Evolutionary conservation across 2,888 invertebrate genomes (phyloP), one percentile per base, ranked within the genome.

Genomic region (Agapostemon virescens): DNA sequence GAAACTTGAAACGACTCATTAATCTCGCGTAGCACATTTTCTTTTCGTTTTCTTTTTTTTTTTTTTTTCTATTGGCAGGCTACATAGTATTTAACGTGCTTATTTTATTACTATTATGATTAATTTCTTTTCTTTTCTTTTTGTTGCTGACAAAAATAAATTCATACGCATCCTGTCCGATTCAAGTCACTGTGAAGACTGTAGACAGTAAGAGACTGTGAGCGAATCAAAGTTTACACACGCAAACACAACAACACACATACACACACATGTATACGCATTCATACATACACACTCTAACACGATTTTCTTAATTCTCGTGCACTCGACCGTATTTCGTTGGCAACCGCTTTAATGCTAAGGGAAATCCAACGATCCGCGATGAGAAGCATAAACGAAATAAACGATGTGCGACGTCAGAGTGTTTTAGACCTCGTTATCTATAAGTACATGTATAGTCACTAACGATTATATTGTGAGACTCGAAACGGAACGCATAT

Each of bases 111-210:
- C 69, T 74, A 78, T 75, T 77, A 42, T 61, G 42, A 58, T 69
- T 67, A 38, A n/a, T 38, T 40, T 64, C 36, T 23, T 23, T 64
- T 15, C 23, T 36, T 15, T 64, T 70, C 69, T 81, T 74, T 76
- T 55, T 69, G 55, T 58, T n/a, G 78, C 80, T 79, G 33, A 13
- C 40, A 80, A 30, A 55, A 55, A 15, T 15, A 78, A 83, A 83
- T 81, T 33, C 81, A 73, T 72, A 77, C 67, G 55, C 68, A 74
- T 61, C 58, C 74, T 76, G 82, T 81, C 69, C 63, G 81, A 74
- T 85, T 77, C 77, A 86, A 80, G 79, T 82, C 83, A 85, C 81
- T 84, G 79, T 71, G 87, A 79, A 78, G 85, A 82, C 83, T 84
- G 83, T 82, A 77, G 79, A 86, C 76, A 70, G 71, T 76, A 63